Evolutionary conservation across 2,113 vertebrate genomes (phyloP).

Genomic region (Apodemus speciosus): DNA sequence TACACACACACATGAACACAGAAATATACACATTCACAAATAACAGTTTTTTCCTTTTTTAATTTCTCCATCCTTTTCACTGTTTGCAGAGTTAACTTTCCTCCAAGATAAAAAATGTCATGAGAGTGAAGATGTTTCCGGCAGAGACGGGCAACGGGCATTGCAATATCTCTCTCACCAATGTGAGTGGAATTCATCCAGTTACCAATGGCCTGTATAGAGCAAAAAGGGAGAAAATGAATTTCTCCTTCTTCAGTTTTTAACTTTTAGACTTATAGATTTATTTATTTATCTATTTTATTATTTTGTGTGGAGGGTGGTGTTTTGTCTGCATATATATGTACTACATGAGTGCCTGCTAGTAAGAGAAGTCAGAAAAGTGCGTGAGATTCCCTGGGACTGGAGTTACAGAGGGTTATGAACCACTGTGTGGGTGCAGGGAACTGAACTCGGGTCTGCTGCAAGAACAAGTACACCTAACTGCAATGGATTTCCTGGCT

Average conservation of each 20-base stretch:
- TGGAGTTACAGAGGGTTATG: background rate
- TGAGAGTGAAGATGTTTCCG: background rate
- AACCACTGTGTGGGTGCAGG: background rate
- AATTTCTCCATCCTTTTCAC: too few relatives aligned
- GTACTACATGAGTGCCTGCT: rapidly evolving
- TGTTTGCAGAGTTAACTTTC: too few relatives aligned
- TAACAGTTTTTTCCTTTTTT: background rate
- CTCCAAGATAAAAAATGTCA: too few relatives aligned
- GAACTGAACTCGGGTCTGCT: background rate
- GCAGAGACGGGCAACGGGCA: background rate
- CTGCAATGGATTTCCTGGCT: background rate
- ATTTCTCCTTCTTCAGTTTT: background rate
- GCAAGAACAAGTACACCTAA: background rate
- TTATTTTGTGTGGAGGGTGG: background rate
- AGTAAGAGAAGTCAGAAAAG: background rate
- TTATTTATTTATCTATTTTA: background rate
- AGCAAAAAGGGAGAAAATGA: background rate
- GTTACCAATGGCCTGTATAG: background rate
- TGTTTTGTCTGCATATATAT: background rate
- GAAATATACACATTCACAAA: background rate
- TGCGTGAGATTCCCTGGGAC: background rate
- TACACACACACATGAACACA: background rate
- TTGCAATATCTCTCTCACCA: background rate
- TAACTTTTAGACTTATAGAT: background rate
- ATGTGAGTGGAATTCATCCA: background rate